Evolutionary conservation across 2,797 vertebrate species (phyloP), one percentile per base, ranked within the genome.

Genomic region (Graptemys geographica): DNA sequence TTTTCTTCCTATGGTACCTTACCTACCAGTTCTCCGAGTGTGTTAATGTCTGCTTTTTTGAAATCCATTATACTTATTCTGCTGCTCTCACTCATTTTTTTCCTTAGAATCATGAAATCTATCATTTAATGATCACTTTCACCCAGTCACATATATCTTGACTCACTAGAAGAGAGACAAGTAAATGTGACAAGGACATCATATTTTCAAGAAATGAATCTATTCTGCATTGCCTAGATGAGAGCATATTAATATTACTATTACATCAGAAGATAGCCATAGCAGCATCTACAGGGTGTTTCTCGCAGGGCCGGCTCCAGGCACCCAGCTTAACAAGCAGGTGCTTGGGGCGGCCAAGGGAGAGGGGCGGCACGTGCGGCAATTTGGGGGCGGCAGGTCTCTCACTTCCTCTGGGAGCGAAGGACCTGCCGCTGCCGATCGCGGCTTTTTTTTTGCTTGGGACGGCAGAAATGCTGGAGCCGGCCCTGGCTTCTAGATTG

Each of bases 151-250:
- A 21, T 28, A 27, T 16, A 76, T 82, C 82, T 86, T 52, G 12
- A 85, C 10, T 86, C 57, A 16, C 56, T 59, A 90, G 62, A 83
- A 96, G 95, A 97, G 33, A 92, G 90, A 97, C 31, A 88, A 95
- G 53, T 11, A 95, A 86, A 87, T 95, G 90, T 87, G 84, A 96
- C 84, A 96, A 95, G 92, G 56, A 97, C 89, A 97, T 94, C 78
- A 74, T 94, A 69, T 94, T 98, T 97, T 97, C 79, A 88, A 96
- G 87, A 96, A 78, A 84, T 94, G 76, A 81, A 87, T 96, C 81
- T 92, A 89, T 72, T 97, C 76, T 0, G 91, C 94, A 76, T 69
- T 95, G 89, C 65, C 87, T 85, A 92, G 89, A 78, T 80, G 90
- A 96, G 91, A 96, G 65, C 56, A 95, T 80, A 90, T 94, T 94